Conservation (phyloP, 2,888 invertebrate genomes). For the Elysia crispata region DNA sequence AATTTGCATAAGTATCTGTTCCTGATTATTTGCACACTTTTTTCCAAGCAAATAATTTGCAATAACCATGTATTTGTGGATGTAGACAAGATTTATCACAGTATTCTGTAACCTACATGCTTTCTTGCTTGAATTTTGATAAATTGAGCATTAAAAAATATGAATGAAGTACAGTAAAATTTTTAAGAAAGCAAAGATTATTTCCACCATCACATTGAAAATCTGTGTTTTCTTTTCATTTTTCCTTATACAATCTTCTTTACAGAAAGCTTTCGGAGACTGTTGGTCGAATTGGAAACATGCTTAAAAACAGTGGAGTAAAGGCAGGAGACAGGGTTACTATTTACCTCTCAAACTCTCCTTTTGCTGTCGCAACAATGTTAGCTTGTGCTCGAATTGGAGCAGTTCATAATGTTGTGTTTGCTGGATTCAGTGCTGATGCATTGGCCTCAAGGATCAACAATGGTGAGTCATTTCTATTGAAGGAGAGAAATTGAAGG, state of each 20-base stretch:
- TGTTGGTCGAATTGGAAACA: constrained; percentile 76
- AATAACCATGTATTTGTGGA: no score
- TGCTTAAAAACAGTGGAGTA: constrained; percentile 75
- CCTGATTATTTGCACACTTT: no score
- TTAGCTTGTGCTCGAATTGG: constrained; percentile 80
- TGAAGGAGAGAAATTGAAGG: no score
- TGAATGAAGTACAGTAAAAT: not conserved
- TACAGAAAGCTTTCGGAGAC: constrained; percentile 75
- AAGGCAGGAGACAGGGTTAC: constrained; percentile 79
- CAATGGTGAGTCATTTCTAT: constrained; percentile 71
- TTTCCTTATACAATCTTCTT: constrained; percentile 27
- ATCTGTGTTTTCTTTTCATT: not conserved
- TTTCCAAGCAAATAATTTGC: no score
- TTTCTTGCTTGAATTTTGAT: no score
- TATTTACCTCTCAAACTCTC: constrained; percentile 79
- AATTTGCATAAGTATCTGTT: no score
- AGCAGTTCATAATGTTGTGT: constrained; percentile 79
- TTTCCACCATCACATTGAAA: not conserved
- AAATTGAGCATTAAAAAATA: no score
- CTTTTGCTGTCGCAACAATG: constrained; percentile 78
- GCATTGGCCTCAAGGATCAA: constrained; percentile 78
- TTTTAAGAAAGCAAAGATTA: not conserved
- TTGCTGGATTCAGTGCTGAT: constrained; percentile 80
- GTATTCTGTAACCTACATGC: no score
- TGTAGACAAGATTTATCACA: no score